Base-by-base conservation (phyloP, 2,797 vertebrate genomes). In the Pseudomugil tenellus region DNA sequence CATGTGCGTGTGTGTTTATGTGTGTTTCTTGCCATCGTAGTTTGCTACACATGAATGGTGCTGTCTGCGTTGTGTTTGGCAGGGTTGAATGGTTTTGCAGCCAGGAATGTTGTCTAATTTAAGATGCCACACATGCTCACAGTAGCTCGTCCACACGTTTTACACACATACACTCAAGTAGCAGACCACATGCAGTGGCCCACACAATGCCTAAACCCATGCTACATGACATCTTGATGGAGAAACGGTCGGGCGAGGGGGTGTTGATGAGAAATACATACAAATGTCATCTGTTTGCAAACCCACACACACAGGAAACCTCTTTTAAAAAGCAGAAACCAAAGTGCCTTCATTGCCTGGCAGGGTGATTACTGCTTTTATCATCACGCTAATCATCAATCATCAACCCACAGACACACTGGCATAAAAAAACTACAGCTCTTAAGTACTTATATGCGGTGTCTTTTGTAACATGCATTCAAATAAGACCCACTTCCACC, bases 61-160 rank as follows among this genome's bases (percentile, higher is more conserved):
- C 72, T 88, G 89, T 89, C 90, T 84, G 75, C 51, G 8, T 67
- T 69, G 75, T 85, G 73, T 70, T 89, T 91, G 90, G 83, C 85
- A 85, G 83, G 70, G 73, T 62, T 67, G 80, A 77, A 61, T 29
- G 57, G 51, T 82, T 86, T 79, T 68, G 67, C 31, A 14, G 85
- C 83, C 88, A 91, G 74, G 67, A 87, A 81, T 56, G 69, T 62
- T 64, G 76, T 87, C 88, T 90, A 84, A 92, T 92, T 93, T 80
- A 80, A 85, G 89, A 92, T 86, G 92, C 87, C 87, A 89, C 84
- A 84, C 83, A 77, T 79, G 78, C 72, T 54, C 13, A 13, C 31
- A 59, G 63, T 58, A 60, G 76, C 58, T 68, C 77, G 60, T 67
- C 35, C 63, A 70, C 53, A 62, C n/a, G 28, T 62, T 52, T 37